These are phyloP conservation scores for Boleophthalmus pectinirostris DNA, from an alignment of 2,113 vertebrate species.

Conservation along the genomic window DNA sequence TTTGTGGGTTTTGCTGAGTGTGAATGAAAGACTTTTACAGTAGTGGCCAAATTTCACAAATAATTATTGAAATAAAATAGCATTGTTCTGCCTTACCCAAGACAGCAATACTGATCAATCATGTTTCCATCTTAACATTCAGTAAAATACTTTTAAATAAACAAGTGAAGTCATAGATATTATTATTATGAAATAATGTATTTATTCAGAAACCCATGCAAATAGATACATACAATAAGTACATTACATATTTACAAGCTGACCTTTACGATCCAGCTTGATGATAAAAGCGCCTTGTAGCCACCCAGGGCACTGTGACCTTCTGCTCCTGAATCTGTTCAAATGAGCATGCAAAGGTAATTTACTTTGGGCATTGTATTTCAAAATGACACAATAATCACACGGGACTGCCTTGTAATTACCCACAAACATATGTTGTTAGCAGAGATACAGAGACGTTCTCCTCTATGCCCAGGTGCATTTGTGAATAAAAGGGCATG, in stretches of 20 bases:
- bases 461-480: conserved; percentile 36
- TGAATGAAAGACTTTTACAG: too few species aligned
- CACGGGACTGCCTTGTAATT: conserved; percentile 78
- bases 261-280: conserved; percentile 29
- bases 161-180: not conserved
- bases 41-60: too few species aligned
- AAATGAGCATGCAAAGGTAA: conserved; percentile 71
- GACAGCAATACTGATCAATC: not conserved
- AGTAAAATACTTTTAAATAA: not conserved
- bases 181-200: not conserved
- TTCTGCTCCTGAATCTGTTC: conserved; percentile 54
- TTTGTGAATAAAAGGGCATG: conserved; percentile 8
- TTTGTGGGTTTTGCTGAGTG: too few species aligned
- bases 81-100: too few species aligned
- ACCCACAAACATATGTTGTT: conserved; percentile 77
- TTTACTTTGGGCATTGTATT: conserved; percentile 72
- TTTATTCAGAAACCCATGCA: not conserved
- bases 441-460: conserved; percentile 61
- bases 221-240: not conserved
- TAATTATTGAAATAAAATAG: too few species aligned
- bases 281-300: conserved; percentile 21
- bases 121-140: not conserved
- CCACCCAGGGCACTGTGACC: conserved; percentile 44
- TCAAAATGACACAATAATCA: conserved; percentile 70
- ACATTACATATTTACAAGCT: not conserved